Evolutionary conservation across 1,140 invertebrate species (phyloP), one percentile per base, ranked within the genome.

Genomic region (Bombus haemorrhoidalis): DNA sequence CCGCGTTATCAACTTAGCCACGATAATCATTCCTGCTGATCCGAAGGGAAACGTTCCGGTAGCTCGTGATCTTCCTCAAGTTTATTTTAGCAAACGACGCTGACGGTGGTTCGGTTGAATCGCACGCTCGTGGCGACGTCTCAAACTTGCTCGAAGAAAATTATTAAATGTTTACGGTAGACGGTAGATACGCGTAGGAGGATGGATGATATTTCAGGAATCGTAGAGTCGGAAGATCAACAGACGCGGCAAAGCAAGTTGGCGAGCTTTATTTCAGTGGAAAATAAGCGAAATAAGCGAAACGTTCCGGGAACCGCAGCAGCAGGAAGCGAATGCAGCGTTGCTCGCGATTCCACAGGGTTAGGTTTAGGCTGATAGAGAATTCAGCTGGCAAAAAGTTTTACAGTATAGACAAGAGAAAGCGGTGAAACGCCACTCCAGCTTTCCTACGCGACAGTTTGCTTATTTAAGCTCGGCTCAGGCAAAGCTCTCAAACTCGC

Each of bases 391-490:
- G 82, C 80, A 88, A 90, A 90, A 90, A 90, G 88, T 90, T 90
- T 76, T 62, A 62, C 64, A 76, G 62, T 66, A 47, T 39, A 69
- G 85, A 81, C 77, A 80, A 77, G 80, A 81, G 76, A 62, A 78
- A 78, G 69, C 47, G 69, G 71, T 25, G 88, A 75, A 88, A 86
- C 88, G 76, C 72, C 79, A 57, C 86, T 81, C 69, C 81, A 74
- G 81, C 62, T 83, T 86, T 81, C 39, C 85, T 83, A 77, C 66
- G 85, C 87, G 90, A 91, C 89, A 89, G 90, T 91, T 91, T 91
- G 90, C 89, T 91, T 91, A 91, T 91, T 91, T 91, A 91, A 91
- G 87, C 90, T 89, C 88, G 86, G 90, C 90, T 91, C 91, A 91
- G 87, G 90, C 89, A 91, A 89, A 91, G 89, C 89, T 90, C 73